phyloP scores from a whole-genome alignment of 2,113 vertebrate genomes.

The Copsychus sechellarum region DNA sequence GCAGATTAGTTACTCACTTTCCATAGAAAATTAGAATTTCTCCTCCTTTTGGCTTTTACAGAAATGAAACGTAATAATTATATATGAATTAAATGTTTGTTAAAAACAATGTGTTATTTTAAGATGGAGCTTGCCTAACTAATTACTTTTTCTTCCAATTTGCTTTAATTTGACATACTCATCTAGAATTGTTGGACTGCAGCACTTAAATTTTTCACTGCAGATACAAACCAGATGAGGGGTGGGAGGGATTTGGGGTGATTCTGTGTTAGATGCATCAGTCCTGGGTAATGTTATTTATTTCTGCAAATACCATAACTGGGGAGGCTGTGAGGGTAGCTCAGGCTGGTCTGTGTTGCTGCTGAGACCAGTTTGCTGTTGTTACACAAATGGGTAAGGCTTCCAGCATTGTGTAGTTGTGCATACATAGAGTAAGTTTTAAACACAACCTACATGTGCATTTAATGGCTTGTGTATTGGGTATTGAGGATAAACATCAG shows the following conservation, averaged over 20 bases:
- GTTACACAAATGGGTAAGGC: neutral
- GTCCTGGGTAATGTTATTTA: neutral
- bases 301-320: neutral
- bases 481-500: slow-evolving; percentile 60
- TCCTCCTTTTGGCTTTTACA: neutral
- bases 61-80: neutral
- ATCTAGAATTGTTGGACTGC: neutral
- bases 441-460: slow-evolving; percentile 48
- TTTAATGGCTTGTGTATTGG: slow-evolving; percentile 59
- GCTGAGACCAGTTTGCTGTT: neutral
- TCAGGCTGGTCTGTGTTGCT: neutral
- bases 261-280: neutral
- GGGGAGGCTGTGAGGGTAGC: neutral
- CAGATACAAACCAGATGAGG: neutral
- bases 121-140: neutral
- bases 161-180: neutral
- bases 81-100: neutral
- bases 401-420: slow-evolving; percentile 5
- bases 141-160: neutral
- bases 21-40: neutral
- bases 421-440: neutral
- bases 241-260: slow-evolving; percentile 8
- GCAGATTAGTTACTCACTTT: neutral
- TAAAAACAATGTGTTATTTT: neutral
- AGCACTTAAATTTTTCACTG: neutral